Conservation (phyloP, 2,797 vertebrate genomes). For the Gymnoscopelus microlampas region DNA sequence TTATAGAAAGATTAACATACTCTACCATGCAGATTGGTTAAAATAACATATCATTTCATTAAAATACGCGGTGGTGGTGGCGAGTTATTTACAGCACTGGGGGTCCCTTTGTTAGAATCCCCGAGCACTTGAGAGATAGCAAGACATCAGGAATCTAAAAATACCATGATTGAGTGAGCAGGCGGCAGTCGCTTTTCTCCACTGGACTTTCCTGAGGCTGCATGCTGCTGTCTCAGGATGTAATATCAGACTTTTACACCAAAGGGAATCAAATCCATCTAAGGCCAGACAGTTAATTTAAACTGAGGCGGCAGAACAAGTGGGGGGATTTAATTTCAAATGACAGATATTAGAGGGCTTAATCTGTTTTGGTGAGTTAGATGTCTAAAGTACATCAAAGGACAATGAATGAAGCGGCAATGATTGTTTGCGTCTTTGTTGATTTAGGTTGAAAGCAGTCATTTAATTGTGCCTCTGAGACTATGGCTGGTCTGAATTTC, state of each 20-base stretch:
- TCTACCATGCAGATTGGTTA: too few species aligned
- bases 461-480: slow-evolving; percentile 16
- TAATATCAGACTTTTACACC: slow-evolving; percentile 54
- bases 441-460: slow-evolving; percentile 18
- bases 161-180: slow-evolving; percentile 68
- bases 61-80: background rate
- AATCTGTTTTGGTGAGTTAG: slow-evolving; percentile 44
- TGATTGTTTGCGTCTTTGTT: slow-evolving; percentile 33
- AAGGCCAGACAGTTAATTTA: slow-evolving; percentile 61
- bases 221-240: slow-evolving; percentile 43
- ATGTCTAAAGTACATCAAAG: slow-evolving; percentile 52
- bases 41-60: too few species aligned
- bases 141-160: slow-evolving; percentile 72
- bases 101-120: slow-evolving; percentile 58
- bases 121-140: slow-evolving; percentile 64
- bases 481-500: too few species aligned
- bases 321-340: slow-evolving; percentile 20
- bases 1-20: too few species aligned
- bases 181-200: slow-evolving; percentile 48
- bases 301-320: slow-evolving; percentile 47
- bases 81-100: slow-evolving; percentile 45
- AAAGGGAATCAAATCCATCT: slow-evolving; percentile 66
- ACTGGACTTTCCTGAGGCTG: slow-evolving; percentile 42
- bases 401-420: slow-evolving; percentile 27
- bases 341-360: slow-evolving; percentile 47